Conservation (phyloP, 1,140 invertebrate species). For the roundworm (Caenorhabditis elegans) region WBcel235 BX284605.5:6268501-6269000, state of each 20-base stretch:
- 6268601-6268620: slow-evolving; percentile 33
- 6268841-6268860: not conserved
- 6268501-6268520: not conserved
- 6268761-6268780: not conserved
- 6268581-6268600: slow-evolving; percentile 26
- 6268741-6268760: not conserved
- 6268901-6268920: too few species aligned
- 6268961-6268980: too few species aligned
- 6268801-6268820: not conserved
- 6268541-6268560: slow-evolving; percentile 29
- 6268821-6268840: not conserved
- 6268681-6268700: not conserved
- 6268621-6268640: slow-evolving; percentile 33
- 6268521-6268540: not conserved
- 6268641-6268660: not conserved
- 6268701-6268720: not conserved
- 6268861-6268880: not conserved
- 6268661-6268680: slow-evolving; percentile 7
- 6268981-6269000: too few species aligned
- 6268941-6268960: too few species aligned
- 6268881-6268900: not conserved
- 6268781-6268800: too few species aligned
- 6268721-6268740: not conserved
- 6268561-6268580: slow-evolving; percentile 15
- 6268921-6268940: too few species aligned